A percentile compares a stretch with the other conserved stretches of the same genome.
phyloP scores from a whole-genome alignment of 1,140 invertebrate species.

The Trachelipus rathkii region DNA sequence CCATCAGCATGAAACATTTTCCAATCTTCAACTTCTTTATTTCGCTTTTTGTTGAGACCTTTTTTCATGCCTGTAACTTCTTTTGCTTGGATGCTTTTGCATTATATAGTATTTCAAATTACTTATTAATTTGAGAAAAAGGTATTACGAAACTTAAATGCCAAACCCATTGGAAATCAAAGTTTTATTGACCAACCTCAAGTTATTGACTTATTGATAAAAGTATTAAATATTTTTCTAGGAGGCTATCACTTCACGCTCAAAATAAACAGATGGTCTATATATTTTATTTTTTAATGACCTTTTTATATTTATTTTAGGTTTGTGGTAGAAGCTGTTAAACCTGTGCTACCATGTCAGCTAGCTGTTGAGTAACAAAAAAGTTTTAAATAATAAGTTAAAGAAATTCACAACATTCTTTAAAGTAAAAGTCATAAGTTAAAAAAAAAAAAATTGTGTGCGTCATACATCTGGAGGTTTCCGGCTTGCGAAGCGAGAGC shows the following conservation, averaged over 20 bases:
- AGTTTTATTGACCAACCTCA: no score
- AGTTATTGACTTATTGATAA: no score
- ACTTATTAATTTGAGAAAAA: not conserved
- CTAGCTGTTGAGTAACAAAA: not conserved
- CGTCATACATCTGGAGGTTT: constrained; percentile 9
- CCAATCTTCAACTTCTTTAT: not conserved
- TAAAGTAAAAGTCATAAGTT: not conserved
- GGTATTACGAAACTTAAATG: not conserved
- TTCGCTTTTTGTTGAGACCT: not conserved
- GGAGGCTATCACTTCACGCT: not conserved
- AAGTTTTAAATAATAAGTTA: not conserved
- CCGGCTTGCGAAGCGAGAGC: not conserved
- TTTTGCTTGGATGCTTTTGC: not conserved
- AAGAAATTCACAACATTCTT: not conserved
- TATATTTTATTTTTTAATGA: no score
- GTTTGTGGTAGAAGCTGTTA: not conserved
- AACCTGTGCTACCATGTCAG: not conserved
- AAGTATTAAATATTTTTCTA: no score
- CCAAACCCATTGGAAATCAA: not conserved
- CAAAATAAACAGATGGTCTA: no score
- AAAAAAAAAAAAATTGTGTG: not conserved
- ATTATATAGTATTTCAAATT: not conserved
- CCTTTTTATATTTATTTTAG: not conserved
- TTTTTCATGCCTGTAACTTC: not conserved
- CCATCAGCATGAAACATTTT: constrained; percentile 8